Conservation (phyloP, 2,797 vertebrate species). For the Synanceia verrucosa region DNA sequence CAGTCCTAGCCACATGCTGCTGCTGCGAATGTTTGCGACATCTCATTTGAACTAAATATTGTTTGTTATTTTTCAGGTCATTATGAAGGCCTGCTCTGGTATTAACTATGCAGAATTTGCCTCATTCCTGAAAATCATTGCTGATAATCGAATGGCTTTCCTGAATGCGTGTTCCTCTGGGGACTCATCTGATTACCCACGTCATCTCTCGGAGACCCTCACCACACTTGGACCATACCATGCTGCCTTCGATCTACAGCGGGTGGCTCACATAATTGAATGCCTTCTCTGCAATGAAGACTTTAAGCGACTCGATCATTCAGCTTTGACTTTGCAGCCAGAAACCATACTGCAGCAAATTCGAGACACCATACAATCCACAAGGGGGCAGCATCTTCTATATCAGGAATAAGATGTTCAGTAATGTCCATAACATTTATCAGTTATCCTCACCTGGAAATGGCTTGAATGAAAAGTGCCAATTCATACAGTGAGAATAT, state of each 20-base stretch:
- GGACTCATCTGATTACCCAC: constrained; percentile 69
- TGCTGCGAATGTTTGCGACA: background rate
- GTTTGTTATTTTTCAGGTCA: constrained; percentile 79
- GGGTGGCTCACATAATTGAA: constrained; percentile 87
- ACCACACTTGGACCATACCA: constrained; percentile 86
- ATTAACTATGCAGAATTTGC: constrained; percentile 93
- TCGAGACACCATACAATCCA: constrained; percentile 80
- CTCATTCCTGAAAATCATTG: constrained; percentile 90
- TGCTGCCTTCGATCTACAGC: constrained; percentile 89
- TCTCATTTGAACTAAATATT: background rate
- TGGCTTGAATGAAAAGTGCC: constrained; percentile 60
- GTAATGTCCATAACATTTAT: background rate
- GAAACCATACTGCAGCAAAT: constrained; percentile 84
- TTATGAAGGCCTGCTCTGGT: constrained; percentile 95
- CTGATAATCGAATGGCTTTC: constrained; percentile 85
- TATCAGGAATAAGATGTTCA: constrained; percentile 62
- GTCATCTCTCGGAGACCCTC: constrained; percentile 73
- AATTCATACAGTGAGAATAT: constrained; percentile 23
- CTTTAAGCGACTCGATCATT: constrained; percentile 87
- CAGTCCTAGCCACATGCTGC: background rate
- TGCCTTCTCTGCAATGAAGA: constrained; percentile 89
- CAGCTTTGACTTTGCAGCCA: constrained; percentile 74
- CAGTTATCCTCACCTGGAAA: constrained; percentile 12
- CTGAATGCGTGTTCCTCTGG: constrained; percentile 75
- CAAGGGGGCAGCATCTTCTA: constrained; percentile 77